A percentile compares a stretch with the other conserved stretches of the same genome.
Evolutionary conservation across 2,113 vertebrate genomes (phyloP).

Genomic region (Nibea albiflora): DNA sequence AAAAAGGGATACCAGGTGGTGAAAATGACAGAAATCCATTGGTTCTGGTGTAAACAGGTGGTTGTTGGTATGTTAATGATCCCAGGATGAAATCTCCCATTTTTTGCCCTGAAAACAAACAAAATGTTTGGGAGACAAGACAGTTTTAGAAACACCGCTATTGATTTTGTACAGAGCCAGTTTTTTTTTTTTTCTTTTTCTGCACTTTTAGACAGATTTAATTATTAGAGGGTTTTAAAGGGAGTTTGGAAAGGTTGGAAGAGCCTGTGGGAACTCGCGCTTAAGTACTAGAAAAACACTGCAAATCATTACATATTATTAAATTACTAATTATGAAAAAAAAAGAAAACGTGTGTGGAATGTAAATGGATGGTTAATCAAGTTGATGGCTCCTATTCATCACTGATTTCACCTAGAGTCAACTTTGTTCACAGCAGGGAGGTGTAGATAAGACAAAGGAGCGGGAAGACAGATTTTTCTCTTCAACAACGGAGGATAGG

Average conservation of each 20-base stretch:
- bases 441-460: background rate
- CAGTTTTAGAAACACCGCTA: slow-evolving; percentile 16
- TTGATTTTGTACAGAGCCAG: slow-evolving; percentile 5
- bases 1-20: slow-evolving; percentile 45
- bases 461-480: background rate
- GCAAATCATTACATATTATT: slow-evolving; percentile 6
- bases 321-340: background rate
- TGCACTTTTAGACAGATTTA: background rate
- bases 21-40: slow-evolving; percentile 31
- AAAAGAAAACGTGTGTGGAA: background rate
- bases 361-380: slow-evolving; percentile 24
- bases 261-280: slow-evolving; percentile 4
- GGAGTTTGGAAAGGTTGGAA: background rate
- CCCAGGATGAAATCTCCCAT: slow-evolving; percentile 1
- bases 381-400: background rate
- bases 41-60: slow-evolving; percentile 36
- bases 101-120: slow-evolving; percentile 34
- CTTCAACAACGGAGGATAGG: background rate
- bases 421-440: background rate
- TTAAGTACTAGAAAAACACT: slow-evolving; percentile 6
- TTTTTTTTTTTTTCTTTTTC: background rate
- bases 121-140: slow-evolving; percentile 39
- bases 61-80: slow-evolving; percentile 26
- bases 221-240: background rate
- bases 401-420: background rate